Evolutionary conservation across 2,888 invertebrate species (phyloP), one percentile per base, ranked within the genome.

Genomic region (Spodoptera exigua): DNA sequence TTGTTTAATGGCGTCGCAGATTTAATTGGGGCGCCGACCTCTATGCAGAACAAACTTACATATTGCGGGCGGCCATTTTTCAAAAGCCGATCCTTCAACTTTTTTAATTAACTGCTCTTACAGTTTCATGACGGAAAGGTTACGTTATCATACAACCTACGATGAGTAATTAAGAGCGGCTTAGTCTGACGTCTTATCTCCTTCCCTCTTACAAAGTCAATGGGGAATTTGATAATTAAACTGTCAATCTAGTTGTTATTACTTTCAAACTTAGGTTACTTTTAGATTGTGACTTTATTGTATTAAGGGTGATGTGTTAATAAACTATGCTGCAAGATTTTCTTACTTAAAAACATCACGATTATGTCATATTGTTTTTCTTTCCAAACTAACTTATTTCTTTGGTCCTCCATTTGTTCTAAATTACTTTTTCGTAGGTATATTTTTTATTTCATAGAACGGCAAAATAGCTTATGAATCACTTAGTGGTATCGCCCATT

Each of bases 71-170:
- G 7, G 36, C 21, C 44, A 40, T 69, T 69, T 62, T 64, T 46
- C 14, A 18, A 18, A 46, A 46, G 41, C 45, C 46, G 16, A 39
- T 39, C 35, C 39, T 16, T 17, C 2, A 70, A 63, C 57, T 63
- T 66, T 66, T 70, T 56, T 63, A 66, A 66, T 70, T 63, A 57
- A 47, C 51, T 54, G 16, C 44, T 48, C 47, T 36, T 57, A 63
- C 27, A 39, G 18, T 39, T 53, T 39, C 35, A 51, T 43, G n/a
- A 43, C 64, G n/a, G 27, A n/a, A 21, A 59, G 17, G 40, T 39
- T 63, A 56, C 21, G 37, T 41, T 53, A 34, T 53, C 62, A 37
- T 35, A 16, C 37, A 17, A 46, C 27, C 44, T 35, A 14, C 27
- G 64, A 18, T 18, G 35, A 52, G 49, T 63, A 59, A 62, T 56